These are phyloP conservation scores for Poecilia gillii DNA, from an alignment of 2,797 vertebrate species.

Conservation along the genomic window DNA sequence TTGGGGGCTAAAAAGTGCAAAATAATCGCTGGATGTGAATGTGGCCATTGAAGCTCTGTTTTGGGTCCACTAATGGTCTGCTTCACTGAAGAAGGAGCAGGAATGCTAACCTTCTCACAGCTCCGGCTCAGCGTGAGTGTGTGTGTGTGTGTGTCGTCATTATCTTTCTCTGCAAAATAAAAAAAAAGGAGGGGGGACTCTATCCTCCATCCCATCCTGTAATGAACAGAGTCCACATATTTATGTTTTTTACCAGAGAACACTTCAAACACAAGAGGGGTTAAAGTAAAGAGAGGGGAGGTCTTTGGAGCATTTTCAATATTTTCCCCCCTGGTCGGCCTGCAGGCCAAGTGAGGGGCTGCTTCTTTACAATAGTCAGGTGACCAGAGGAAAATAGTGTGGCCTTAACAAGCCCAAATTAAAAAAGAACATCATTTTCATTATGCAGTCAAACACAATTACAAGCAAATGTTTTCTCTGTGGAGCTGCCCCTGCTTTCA, in stretches of 20 bases:
- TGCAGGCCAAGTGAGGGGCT: slow-evolving; percentile 77
- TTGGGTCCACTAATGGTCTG: slow-evolving; percentile 76
- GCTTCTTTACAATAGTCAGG: slow-evolving; percentile 91
- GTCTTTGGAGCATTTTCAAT: slow-evolving; percentile 88
- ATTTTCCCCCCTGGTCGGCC: slow-evolving; percentile 81
- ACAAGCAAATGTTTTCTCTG: slow-evolving; percentile 99
- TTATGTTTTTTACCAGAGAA: slow-evolving; percentile 80
- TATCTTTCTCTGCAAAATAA: slow-evolving; percentile 55
- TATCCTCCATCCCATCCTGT: slow-evolving; percentile 73
- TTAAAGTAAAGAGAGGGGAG: slow-evolving; percentile 81
- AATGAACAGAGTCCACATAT: slow-evolving; percentile 79
- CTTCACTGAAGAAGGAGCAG: slow-evolving; percentile 79
- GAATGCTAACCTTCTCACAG: slow-evolving; percentile 79
- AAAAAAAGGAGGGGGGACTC: slow-evolving; percentile 36
- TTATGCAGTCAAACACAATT: slow-evolving; percentile 99
- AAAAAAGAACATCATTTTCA: slow-evolving; percentile 99
- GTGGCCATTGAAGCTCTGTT: slow-evolving; percentile 73
- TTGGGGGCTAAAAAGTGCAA: slow-evolving; percentile 70
- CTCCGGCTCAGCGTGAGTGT: slow-evolving; percentile 44
- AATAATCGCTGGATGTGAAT: slow-evolving; percentile 75
- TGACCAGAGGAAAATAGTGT: slow-evolving; percentile 89
- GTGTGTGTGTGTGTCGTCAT: slow-evolving; percentile 53
- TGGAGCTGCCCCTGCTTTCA: slow-evolving; percentile 95
- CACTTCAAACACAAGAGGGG: slow-evolving; percentile 87
- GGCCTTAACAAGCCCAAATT: slow-evolving; percentile 98